Evolutionary conservation across 2,797 vertebrate genomes (phyloP).

Genomic region (Craterocephalus amniculus): DNA sequence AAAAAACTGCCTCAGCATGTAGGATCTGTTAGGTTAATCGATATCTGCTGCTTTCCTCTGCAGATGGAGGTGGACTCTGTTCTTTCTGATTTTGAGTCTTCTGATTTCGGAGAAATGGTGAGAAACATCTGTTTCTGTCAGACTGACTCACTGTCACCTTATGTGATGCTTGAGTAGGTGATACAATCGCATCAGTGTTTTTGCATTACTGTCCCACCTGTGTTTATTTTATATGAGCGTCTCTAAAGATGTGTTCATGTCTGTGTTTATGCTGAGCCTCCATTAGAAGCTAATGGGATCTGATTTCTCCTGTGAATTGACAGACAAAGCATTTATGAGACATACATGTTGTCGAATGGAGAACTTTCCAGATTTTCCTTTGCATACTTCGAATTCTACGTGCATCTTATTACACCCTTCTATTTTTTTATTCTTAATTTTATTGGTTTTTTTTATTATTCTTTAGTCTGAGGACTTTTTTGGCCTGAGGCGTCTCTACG

Average conservation of each 20-base stretch:
- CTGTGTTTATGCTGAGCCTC: conserved; percentile 9
- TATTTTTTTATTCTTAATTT: not conserved
- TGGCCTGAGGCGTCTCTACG: conserved; percentile 91
- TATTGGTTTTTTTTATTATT: not conserved
- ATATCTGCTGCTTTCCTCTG: conserved; percentile 10
- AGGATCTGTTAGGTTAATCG: not conserved
- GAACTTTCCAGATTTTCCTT: not conserved
- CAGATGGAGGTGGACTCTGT: conserved; percentile 93
- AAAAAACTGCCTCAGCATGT: not conserved
- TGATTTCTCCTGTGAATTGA: not conserved
- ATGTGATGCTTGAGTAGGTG: not conserved
- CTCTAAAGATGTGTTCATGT: no score
- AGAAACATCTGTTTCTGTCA: conserved; percentile 30
- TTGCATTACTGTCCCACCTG: no score
- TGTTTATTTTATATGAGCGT: not conserved
- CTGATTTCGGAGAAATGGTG: conserved; percentile 97
- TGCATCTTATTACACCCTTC: not conserved
- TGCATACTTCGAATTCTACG: not conserved
- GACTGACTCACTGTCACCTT: not conserved
- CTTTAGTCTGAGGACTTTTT: conserved; percentile 94
- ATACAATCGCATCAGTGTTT: no score
- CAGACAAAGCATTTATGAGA: not conserved
- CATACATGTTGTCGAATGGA: not conserved
- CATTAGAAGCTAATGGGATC: conserved; percentile 17
- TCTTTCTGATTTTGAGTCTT: conserved; percentile 93